Conservation (phyloP, 2,797 vertebrate genomes). For the Micropoecilia bifurca region DNA sequence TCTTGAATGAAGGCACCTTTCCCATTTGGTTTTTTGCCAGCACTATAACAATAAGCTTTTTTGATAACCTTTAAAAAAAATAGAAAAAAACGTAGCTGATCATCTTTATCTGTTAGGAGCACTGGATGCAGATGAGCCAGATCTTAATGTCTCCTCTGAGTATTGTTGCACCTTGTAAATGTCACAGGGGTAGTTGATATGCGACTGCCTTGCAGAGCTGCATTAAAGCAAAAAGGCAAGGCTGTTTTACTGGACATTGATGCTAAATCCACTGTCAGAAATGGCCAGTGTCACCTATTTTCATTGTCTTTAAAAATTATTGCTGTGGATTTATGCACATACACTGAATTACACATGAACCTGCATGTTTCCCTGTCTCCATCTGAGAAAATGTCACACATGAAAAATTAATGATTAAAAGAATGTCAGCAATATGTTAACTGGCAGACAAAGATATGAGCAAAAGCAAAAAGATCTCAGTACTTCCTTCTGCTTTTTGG, state of each 20-base stretch:
- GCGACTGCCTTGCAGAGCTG: slow-evolving; percentile 68
- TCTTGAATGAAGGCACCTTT: neutral
- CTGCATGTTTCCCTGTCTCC: slow-evolving; percentile 12
- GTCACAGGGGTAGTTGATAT: slow-evolving; percentile 77
- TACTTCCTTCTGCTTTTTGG: slow-evolving; percentile 20
- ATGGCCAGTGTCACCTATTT: slow-evolving; percentile 79
- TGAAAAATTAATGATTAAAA: slow-evolving; percentile 4
- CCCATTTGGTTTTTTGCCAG: neutral
- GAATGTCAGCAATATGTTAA: slow-evolving; percentile 12
- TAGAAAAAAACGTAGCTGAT: slow-evolving; percentile 44
- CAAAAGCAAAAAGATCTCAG: neutral
- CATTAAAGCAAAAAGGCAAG: slow-evolving; percentile 70
- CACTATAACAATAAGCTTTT: slow-evolving; percentile 27
- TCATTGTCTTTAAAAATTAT: slow-evolving; percentile 70
- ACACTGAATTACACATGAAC: slow-evolving; percentile 36
- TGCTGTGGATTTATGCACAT: slow-evolving; percentile 65
- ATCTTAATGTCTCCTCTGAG: slow-evolving; percentile 83
- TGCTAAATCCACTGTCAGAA: slow-evolving; percentile 71
- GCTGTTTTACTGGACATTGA: slow-evolving; percentile 79
- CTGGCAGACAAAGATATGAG: slow-evolving; percentile 2
- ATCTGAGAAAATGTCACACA: slow-evolving; percentile 4
- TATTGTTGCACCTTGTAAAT: slow-evolving; percentile 82
- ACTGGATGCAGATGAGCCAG: slow-evolving; percentile 74
- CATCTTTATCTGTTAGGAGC: slow-evolving; percentile 78
- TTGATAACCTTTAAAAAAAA: slow-evolving; percentile 60